phyloP scores from a whole-genome alignment of 2,797 vertebrate genomes.

The Parotocinclus haroldoi region DNA sequence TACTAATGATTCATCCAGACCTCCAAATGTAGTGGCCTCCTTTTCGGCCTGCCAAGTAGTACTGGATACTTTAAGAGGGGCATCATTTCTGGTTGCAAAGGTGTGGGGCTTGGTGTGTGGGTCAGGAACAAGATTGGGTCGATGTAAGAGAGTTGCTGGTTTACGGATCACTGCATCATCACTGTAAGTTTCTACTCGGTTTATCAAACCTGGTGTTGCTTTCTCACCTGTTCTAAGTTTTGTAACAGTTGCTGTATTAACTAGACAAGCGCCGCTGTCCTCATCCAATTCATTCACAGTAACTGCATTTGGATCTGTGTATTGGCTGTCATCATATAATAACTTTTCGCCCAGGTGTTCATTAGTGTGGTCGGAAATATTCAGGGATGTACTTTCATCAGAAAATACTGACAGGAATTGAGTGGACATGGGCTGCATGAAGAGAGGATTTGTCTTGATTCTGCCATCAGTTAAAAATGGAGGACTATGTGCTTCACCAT shows the following conservation, averaged over 20 bases:
- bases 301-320: background rate
- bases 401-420: background rate
- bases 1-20: slow-evolving; percentile 35
- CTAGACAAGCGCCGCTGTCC: background rate
- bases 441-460: slow-evolving; percentile 27
- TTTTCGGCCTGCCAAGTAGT: slow-evolving; percentile 17
- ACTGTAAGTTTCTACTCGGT: slow-evolving; percentile 5
- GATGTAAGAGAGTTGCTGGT: slow-evolving; percentile 6
- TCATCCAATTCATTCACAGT: background rate
- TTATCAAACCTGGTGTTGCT: background rate
- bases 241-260: background rate
- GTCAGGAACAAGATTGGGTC: slow-evolving; percentile 24
- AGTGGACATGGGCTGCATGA: slow-evolving; percentile 17
- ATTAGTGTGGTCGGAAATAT: background rate
- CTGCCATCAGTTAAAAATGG: slow-evolving; percentile 33
- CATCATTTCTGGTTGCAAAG: slow-evolving; percentile 8
- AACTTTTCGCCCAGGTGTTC: slow-evolving; percentile 3
- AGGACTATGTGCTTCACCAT: slow-evolving; percentile 20
- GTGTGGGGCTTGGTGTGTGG: slow-evolving; percentile 18
- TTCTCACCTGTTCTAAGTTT: background rate
- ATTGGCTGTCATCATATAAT: background rate
- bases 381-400: slow-evolving; percentile 3
- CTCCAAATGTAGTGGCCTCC: slow-evolving; percentile 23
- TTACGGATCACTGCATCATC: slow-evolving; percentile 4
- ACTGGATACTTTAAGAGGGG: slow-evolving; percentile 14